Percentiles rank a stretch among this genome's conserved stretches.
Conservation (phyloP, 1,140 invertebrate genomes). For the Periplaneta americana region DNA sequence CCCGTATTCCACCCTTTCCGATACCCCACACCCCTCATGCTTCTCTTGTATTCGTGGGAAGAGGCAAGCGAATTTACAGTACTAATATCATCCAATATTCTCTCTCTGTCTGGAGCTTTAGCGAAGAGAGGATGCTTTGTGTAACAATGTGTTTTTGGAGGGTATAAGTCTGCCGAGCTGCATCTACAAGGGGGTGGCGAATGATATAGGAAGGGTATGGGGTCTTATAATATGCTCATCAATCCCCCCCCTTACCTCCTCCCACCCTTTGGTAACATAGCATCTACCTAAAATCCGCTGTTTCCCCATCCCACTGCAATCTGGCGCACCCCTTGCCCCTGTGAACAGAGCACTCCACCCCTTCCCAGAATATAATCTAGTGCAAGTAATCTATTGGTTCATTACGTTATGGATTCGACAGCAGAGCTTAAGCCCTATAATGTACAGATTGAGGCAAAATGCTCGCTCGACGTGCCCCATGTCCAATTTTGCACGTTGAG, state of each 20-base stretch:
- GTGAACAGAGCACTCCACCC: too few species aligned
- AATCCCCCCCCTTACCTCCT: neutral
- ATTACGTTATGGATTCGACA: conserved; percentile 15
- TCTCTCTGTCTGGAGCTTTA: neutral
- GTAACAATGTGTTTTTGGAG: conserved; percentile 15
- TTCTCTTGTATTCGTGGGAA: neutral
- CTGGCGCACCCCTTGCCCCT: neutral
- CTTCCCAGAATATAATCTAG: conserved; percentile 10
- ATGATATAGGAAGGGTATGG: conserved; percentile 21
- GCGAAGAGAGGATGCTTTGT: neutral
- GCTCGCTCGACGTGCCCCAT: too few species aligned
- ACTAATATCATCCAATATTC: neutral
- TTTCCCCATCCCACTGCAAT: neutral
- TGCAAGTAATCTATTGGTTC: conserved; percentile 17
- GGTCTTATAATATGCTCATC: conserved; percentile 21
- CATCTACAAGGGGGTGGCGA: conserved; percentile 5
- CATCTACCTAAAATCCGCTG: neutral
- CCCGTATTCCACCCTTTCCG: neutral
- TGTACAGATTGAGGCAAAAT: neutral
- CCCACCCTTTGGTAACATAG: too few species aligned
- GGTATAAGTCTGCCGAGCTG: neutral
- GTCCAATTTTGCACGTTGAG: too few species aligned
- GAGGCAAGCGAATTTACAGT: neutral
- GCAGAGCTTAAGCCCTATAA: neutral
- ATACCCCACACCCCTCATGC: neutral